Evolutionary conservation across 2,113 vertebrate genomes (phyloP).

Genomic region (Mohoua ochrocephala): DNA sequence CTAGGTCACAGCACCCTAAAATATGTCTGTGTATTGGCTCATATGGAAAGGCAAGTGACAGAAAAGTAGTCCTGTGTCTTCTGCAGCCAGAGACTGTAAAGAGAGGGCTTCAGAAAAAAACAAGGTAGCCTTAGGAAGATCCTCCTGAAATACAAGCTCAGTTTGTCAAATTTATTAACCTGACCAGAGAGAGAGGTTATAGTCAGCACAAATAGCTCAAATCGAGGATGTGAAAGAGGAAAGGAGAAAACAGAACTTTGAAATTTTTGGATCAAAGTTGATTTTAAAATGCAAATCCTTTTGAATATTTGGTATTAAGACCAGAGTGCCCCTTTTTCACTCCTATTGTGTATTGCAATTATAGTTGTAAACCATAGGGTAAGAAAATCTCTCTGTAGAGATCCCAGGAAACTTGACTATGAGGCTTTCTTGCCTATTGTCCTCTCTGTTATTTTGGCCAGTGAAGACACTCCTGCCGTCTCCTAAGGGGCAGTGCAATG

Average conservation of each 20-base stretch:
- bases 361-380: background rate
- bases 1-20: background rate
- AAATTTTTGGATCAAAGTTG: background rate
- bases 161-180: background rate
- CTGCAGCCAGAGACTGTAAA: background rate
- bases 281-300: background rate
- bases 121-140: background rate
- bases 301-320: background rate
- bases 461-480: background rate
- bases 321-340: background rate
- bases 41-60: background rate
- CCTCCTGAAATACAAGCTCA: background rate
- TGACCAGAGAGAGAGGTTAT: background rate
- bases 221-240: rapidly evolving
- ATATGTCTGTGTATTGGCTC: background rate
- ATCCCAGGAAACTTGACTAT: background rate
- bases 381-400: background rate
- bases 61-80: background rate
- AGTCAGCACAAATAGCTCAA: background rate
- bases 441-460: background rate
- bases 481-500: background rate
- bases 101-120: background rate
- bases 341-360: background rate
- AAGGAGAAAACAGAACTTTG: background rate
- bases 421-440: background rate